A percentile compares a stretch with the other conserved stretches of the same genome.
Evolutionary conservation across 2,888 invertebrate genomes (phyloP).

Genomic region (Melipona beecheii): DNA sequence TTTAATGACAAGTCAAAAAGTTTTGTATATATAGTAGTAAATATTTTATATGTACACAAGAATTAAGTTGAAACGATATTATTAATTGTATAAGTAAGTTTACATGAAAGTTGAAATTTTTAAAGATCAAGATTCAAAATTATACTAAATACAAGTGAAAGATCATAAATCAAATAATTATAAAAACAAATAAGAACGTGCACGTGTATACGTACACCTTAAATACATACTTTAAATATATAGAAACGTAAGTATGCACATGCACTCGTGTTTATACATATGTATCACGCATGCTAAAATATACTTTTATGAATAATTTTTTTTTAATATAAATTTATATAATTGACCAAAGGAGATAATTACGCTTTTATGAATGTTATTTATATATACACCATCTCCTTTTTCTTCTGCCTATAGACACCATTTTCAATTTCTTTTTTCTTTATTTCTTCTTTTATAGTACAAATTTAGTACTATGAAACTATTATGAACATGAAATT

Average conservation of each 20-base stretch:
- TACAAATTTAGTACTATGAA: slow-evolving; percentile 36
- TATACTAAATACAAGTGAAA: slow-evolving; percentile 10
- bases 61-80: slow-evolving; percentile 44
- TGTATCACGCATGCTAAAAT: slow-evolving; percentile 20
- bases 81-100: slow-evolving; percentile 35
- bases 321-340: slow-evolving; percentile 49
- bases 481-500: slow-evolving; percentile 2
- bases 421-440: slow-evolving; percentile 27
- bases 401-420: slow-evolving; percentile 28
- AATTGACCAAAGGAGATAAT: slow-evolving; percentile 64
- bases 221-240: not conserved
- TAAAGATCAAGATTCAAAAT: slow-evolving; percentile 19
- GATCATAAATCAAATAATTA: slow-evolving; percentile 37
- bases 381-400: slow-evolving; percentile 37
- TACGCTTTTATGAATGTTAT: slow-evolving; percentile 35
- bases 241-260: not conserved
- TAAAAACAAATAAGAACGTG: slow-evolving; percentile 9
- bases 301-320: slow-evolving; percentile 28
- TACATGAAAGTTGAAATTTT: slow-evolving; percentile 29
- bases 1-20: slow-evolving; percentile 34
- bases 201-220: not conserved
- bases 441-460: slow-evolving; percentile 1
- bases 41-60: slow-evolving; percentile 60
- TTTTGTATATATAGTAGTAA: slow-evolving; percentile 57
- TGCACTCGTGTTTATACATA: slow-evolving; percentile 15